These are phyloP conservation scores for Mesitornis unicolor DNA, from an alignment of 2,113 vertebrate genomes.

Conservation along the genomic window DNA sequence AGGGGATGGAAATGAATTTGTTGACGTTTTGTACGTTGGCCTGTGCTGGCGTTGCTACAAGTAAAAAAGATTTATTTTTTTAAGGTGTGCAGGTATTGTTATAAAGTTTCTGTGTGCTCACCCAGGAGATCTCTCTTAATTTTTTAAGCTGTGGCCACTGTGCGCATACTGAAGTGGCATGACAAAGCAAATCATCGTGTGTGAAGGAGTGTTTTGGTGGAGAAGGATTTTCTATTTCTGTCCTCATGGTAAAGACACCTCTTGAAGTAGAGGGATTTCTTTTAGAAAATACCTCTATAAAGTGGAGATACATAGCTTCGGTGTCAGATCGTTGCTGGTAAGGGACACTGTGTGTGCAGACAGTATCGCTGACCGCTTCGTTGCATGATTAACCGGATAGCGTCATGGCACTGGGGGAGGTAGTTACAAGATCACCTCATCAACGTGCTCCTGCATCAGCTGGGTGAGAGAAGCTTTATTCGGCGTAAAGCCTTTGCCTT, in stretches of 20 bases:
- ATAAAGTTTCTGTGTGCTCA: background rate
- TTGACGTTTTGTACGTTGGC: background rate
- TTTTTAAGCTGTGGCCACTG: background rate
- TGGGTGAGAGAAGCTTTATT: background rate
- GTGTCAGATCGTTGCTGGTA: background rate
- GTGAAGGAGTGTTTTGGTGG: background rate
- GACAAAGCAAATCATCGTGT: slow-evolving; percentile 41
- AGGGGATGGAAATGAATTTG: background rate
- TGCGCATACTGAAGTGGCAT: background rate
- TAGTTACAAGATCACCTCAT: background rate
- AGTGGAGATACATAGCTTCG: rapidly evolving
- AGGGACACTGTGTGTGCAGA: background rate
- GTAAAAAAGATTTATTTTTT: background rate
- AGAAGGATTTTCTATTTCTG: background rate
- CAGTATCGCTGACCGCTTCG: rapidly evolving
- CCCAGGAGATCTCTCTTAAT: background rate
- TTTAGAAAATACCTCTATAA: rapidly evolving
- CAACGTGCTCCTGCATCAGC: background rate
- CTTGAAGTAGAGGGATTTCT: background rate
- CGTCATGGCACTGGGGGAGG: rapidly evolving
- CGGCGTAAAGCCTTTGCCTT: background rate
- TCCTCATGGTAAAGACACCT: background rate
- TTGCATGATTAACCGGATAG: background rate
- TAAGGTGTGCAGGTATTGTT: background rate
- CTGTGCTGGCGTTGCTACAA: background rate